Conservation (phyloP, 2,797 vertebrate genomes). For the Iguana delicatissima region DNA sequence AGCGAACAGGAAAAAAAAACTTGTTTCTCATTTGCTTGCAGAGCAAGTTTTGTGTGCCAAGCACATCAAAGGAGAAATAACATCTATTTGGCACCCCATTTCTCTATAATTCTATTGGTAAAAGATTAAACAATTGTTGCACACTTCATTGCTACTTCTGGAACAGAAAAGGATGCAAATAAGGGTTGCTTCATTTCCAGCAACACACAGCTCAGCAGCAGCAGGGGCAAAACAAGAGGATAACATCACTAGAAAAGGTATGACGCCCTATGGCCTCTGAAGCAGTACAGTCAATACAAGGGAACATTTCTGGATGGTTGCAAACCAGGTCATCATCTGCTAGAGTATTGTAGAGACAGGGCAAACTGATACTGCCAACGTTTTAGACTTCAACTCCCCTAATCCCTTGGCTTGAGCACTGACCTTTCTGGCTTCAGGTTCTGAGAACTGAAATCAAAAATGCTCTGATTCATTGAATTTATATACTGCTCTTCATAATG, state of each 20-base stretch:
- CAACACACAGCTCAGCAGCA: not conserved
- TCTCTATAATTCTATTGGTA: not conserved
- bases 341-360: not conserved
- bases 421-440: not conserved
- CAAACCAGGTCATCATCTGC: not conserved
- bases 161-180: not conserved
- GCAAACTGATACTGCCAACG: not conserved
- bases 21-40: not conserved
- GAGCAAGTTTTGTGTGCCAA: not conserved
- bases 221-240: no score
- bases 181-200: no score
- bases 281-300: not conserved
- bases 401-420: not conserved
- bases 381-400: not conserved
- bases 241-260: not conserved
- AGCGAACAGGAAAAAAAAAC: not conserved
- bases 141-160: not conserved
- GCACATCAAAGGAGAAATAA: no score
- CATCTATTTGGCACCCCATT: not conserved
- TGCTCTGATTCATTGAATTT: no score
- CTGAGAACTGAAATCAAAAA: not conserved
- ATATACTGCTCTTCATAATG: not conserved
- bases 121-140: not conserved
- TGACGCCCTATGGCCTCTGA: not conserved
- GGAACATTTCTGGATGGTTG: not conserved